Percentiles rank a stretch among this genome's conserved stretches.
These are phyloP conservation scores for Gerris lacustris DNA, from an alignment of 2,888 invertebrate genomes.

Conservation along the genomic window DNA sequence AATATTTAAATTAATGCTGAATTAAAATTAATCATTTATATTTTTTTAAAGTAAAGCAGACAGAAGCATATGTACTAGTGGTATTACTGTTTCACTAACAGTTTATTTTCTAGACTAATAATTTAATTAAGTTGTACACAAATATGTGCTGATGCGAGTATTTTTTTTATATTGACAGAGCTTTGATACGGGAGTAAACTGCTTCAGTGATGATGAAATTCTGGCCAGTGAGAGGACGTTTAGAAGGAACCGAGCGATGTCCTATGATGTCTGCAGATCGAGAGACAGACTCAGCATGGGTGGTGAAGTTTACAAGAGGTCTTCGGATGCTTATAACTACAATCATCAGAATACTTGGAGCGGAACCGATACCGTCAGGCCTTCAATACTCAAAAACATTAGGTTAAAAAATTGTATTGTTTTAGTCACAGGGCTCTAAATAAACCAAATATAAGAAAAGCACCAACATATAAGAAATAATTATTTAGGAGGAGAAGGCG, in stretches of 20 bases:
- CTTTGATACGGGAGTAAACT: constrained; percentile 43
- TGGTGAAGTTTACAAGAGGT: background rate
- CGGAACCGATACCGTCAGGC: constrained; percentile 42
- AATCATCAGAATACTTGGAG: constrained; percentile 50
- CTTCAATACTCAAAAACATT: constrained; percentile 22
- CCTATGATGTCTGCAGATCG: constrained; percentile 45
- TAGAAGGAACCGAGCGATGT: constrained; percentile 29
- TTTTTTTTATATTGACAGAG: background rate
- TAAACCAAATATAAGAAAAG: background rate
- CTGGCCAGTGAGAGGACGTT: constrained; percentile 51
- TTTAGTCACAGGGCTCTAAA: background rate
- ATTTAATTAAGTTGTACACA: too few relatives aligned
- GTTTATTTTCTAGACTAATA: too few relatives aligned
- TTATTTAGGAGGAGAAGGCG: too few relatives aligned
- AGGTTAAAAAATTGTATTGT: constrained; percentile 10
- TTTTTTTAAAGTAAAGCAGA: too few relatives aligned
- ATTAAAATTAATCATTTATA: too few relatives aligned
- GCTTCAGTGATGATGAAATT: constrained; percentile 62
- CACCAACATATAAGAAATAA: too few relatives aligned
- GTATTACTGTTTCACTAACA: too few relatives aligned
- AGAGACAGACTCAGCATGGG: constrained; percentile 30
- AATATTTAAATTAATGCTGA: too few relatives aligned
- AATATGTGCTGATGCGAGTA: too few relatives aligned
- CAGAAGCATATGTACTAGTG: too few relatives aligned
- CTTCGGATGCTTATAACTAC: constrained; percentile 26